Base-by-base conservation (phyloP, 2,113 vertebrate genomes). In the Morone saxatilis region DNA sequence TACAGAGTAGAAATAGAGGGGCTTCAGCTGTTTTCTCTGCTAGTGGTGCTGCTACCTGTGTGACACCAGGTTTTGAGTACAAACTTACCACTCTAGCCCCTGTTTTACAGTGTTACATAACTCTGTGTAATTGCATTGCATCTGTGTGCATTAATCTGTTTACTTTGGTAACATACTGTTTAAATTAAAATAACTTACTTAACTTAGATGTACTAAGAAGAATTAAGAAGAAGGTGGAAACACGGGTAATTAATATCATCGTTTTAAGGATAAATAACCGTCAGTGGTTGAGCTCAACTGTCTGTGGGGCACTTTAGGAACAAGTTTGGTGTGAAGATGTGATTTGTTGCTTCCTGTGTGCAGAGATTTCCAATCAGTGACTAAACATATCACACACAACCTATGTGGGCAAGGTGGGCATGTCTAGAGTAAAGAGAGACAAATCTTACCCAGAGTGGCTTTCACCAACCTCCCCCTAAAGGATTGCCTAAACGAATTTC, bases 311-410 rank as follows among this genome's bases (percentile, higher is more conserved):
- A 2, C 38, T 17, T 65, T 11, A 65, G 62, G 17, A 68, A 56
- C 11, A 41, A 13, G 2, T 38, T 8, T 10, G 1, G 19, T 47
- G 43, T 22, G 4, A 51, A 25, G 7, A 9, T 61, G 17, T 69
- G 25, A 83, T 53, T 50, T 61, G 53, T 43, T 57, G 48, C 48
- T 84, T 84, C 53, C 48, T 59, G 57, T 66, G 10, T 76, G 38
- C 16, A 72, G n/a, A 4, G 5, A 45, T 38, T 36, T 60, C 7
- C n/a, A 59, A 31, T 22, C 7, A 61, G 57, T 25, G 10, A 62
- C 16, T 62, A 6, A 12, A 83, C 16, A 22, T 2, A 38, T 22
- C 5, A n/a, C 11, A n/a, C 11, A 6, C 8, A 22, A 54, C 31
- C 31, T 4, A 31, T 17, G 8, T 25, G n/a, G 38, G 5, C 19